Conservation (phyloP, 2,888 invertebrate species). For the Glyphotaelius pellucidus region DNA sequence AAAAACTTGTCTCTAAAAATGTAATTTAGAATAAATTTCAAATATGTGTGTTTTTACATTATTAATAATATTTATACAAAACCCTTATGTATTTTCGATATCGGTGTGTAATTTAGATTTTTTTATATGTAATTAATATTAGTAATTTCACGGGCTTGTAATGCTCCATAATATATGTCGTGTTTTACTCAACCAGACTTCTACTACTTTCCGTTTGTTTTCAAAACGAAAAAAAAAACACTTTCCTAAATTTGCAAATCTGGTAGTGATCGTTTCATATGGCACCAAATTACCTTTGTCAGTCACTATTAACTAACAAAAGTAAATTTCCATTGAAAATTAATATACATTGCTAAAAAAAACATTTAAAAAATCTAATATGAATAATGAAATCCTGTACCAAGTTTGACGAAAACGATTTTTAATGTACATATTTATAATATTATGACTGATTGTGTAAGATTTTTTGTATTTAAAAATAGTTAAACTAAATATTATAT, state of each 20-base stretch:
- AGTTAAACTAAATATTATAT: conserved; percentile 11
- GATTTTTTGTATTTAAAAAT: conserved; percentile 55
- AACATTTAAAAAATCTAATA: neutral
- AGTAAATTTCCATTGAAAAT: neutral
- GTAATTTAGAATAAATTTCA: conserved; percentile 55
- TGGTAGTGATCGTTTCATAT: neutral
- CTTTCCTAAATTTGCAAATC: neutral
- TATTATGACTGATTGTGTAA: conserved; percentile 65
- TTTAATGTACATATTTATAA: conserved; percentile 49
- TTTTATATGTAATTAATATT: conserved; percentile 47
- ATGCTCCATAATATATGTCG: conserved; percentile 29
- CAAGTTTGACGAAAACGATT: conserved; percentile 8
- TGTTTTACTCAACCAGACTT: conserved; percentile 27
- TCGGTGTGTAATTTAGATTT: conserved; percentile 61
- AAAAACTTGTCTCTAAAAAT: conserved; percentile 32
- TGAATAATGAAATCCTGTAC: conserved; percentile 31
- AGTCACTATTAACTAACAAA: neutral
- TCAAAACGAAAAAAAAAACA: neutral
- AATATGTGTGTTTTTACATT: conserved; percentile 60
- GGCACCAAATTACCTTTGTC: neutral
- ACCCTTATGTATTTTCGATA: conserved; percentile 64
- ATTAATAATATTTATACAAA: conserved; percentile 59
- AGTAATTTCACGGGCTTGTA: conserved; percentile 15
- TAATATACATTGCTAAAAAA: neutral
- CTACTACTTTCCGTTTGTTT: neutral